Evolutionary conservation across 2,113 vertebrate species (phyloP).

Genomic region (Myxocyprinus asiaticus): DNA sequence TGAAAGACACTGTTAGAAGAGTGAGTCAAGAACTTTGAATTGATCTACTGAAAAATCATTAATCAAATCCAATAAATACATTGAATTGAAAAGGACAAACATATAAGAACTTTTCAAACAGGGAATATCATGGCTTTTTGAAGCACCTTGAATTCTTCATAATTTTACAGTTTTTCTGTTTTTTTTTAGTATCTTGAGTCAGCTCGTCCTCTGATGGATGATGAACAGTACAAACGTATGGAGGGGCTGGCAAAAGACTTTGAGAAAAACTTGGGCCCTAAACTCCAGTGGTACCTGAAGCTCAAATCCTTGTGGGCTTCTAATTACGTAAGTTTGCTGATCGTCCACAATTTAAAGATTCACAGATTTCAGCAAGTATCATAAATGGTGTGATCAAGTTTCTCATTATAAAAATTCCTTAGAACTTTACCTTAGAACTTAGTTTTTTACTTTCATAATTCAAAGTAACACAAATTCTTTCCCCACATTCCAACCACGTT

Average conservation of each 20-base stretch:
- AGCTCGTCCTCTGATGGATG: constrained; percentile 88
- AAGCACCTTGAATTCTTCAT: too few species aligned
- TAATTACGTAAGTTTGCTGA: constrained; percentile 85
- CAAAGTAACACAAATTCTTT: too few species aligned
- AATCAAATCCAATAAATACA: too few species aligned
- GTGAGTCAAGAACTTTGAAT: constrained; percentile 65
- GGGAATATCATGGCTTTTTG: not conserved
- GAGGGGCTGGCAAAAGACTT: constrained; percentile 86
- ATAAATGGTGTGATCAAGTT: too few species aligned
- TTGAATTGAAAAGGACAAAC: too few species aligned
- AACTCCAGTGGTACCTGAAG: constrained; percentile 94
- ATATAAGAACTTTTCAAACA: not conserved
- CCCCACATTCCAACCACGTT: too few species aligned
- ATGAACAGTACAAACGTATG: constrained; percentile 85
- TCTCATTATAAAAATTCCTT: too few species aligned
- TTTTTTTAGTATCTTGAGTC: constrained; percentile 88
- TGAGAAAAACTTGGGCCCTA: constrained; percentile 86
- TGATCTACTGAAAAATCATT: not conserved
- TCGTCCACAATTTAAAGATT: too few species aligned
- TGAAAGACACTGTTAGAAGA: constrained; percentile 85
- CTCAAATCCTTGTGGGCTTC: constrained; percentile 97
- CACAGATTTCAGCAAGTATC: too few species aligned
- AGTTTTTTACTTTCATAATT: too few species aligned
- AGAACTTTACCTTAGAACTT: too few species aligned
- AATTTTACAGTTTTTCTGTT: not conserved